Evolutionary conservation across 2,113 vertebrate species (phyloP).

Genomic region (Crotalus viridis): DNA sequence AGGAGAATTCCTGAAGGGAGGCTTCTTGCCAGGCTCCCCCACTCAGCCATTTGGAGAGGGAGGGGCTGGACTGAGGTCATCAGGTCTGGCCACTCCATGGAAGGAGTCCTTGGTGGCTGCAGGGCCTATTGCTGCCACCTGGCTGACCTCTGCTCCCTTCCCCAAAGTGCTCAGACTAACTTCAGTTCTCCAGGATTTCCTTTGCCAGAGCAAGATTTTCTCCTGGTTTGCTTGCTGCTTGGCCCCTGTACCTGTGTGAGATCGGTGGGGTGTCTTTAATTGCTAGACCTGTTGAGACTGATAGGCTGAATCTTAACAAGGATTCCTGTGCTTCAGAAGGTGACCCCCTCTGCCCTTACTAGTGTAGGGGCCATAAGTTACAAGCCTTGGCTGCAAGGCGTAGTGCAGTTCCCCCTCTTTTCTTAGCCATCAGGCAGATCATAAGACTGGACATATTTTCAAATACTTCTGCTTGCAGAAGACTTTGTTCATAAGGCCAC

Average conservation of each 20-base stretch:
- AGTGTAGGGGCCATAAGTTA: not conserved
- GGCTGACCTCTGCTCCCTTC: conserved; percentile 2
- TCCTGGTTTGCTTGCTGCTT: too few species aligned
- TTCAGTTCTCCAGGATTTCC: not conserved
- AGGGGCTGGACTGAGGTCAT: not conserved
- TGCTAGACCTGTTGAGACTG: not conserved
- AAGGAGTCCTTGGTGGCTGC: not conserved
- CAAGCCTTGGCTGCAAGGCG: not conserved
- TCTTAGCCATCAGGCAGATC: conserved; percentile 37
- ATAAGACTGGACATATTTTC: conserved; percentile 68
- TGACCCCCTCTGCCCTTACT: not conserved
- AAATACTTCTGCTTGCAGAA: conserved; percentile 40
- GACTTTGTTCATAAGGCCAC: conserved; percentile 72
- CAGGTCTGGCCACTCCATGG: not conserved
- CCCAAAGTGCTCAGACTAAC: not conserved
- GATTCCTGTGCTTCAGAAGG: not conserved
- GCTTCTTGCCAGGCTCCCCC: not conserved
- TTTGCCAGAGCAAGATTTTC: not conserved
- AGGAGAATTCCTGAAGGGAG: not conserved
- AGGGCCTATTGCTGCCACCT: not conserved
- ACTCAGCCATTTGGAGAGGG: not conserved
- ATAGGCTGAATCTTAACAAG: not conserved
- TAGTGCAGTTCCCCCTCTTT: not conserved
- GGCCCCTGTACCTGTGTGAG: not conserved
- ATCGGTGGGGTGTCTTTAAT: not conserved